These are phyloP conservation scores for Aleiodes sp. DNA, from an alignment of 1,140 invertebrate species.

Conservation along the genomic window DNA sequence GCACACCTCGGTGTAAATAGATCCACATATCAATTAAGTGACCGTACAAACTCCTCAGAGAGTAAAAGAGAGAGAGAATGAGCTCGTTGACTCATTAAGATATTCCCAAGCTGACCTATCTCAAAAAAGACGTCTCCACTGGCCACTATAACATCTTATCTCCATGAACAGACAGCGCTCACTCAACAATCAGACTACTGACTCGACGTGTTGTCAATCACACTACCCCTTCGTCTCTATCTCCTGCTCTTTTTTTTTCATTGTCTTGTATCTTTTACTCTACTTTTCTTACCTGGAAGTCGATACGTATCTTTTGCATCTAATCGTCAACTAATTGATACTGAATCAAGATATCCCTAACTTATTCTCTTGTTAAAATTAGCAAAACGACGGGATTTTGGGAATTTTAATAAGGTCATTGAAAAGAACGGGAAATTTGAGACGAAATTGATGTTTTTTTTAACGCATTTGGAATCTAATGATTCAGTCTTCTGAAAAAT, in stretches of 20 bases:
- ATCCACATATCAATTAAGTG: slow-evolving; percentile 46
- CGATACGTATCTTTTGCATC: slow-evolving; percentile 62
- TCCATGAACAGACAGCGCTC: slow-evolving; percentile 60
- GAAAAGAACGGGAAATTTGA: too few relatives aligned
- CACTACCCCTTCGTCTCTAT: slow-evolving; percentile 42
- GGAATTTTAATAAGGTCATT: too few relatives aligned
- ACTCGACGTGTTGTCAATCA: slow-evolving; percentile 62
- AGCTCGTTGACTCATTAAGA: slow-evolving; percentile 59
- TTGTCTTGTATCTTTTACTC: slow-evolving; percentile 21
- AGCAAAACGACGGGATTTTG: too few relatives aligned
- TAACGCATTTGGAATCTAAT: too few relatives aligned
- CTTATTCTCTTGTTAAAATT: too few relatives aligned
- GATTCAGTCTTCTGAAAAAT: too few relatives aligned
- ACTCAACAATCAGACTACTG: slow-evolving; percentile 61
- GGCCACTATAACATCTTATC: slow-evolving; percentile 58
- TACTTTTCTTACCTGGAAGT: slow-evolving; percentile 22
- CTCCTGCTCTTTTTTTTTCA: slow-evolving; percentile 45
- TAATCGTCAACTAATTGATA: slow-evolving; percentile 68
- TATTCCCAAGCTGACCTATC: slow-evolving; percentile 51
- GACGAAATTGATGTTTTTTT: too few relatives aligned
- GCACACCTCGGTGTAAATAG: slow-evolving; percentile 46
- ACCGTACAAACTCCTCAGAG: slow-evolving; percentile 31
- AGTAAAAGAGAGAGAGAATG: slow-evolving; percentile 7
- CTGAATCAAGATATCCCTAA: slow-evolving; percentile 66
- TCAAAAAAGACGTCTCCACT: neutral